Evolutionary conservation across 2,888 invertebrate genomes (phyloP), one percentile per base, ranked within the genome.

Genomic region (Ectemnius cavifrons): DNA sequence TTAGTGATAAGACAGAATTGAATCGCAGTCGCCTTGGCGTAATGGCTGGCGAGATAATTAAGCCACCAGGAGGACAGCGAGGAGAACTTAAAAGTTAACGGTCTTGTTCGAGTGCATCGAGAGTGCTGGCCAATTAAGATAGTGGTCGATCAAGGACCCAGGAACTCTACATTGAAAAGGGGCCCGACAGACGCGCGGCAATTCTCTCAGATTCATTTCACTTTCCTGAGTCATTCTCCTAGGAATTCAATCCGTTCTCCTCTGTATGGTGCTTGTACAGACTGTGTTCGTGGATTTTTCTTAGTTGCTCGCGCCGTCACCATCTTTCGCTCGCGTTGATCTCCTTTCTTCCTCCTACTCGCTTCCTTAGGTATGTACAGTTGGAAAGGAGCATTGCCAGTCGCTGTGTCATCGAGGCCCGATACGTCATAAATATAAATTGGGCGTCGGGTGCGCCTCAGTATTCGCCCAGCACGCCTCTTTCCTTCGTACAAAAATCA

Each of bases 381-480:
- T 37, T 70, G 77, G 71, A 77, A 78, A 78, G 74, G 77, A 78
- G 82, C 85, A 85, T 85, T 84, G 82, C 76, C 86, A 86, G 87
- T 83, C 85, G 86, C 87, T 85, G 85, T 88, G 88, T 88, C 87
- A 88, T 87, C 86, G 80, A 72, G 79, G 80, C 73, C 74, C 79
- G 82, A 87, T 85, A 86, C 81, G 82, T 87, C 87, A 86, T 84
- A 84, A 84, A 86, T 83, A 81, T 85, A 85, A 83, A 85, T 85
- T 85, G 79, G 75, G 71, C 63, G 79, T 72, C 71, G 67, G 67
- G 71, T 70, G 78, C 73, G 75, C 73, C 75, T 73, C 68, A 69
- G 72, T 78, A 82, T 67, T 11, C 37, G 37, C 8, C 8, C 37
- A 37, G 37, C 37, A 37, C 37, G 37, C 37, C 37, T 11, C 37